Evolutionary conservation across 2,113 vertebrate genomes (phyloP).

Genomic region (Gnathonemus echidnorhynchus): DNA sequence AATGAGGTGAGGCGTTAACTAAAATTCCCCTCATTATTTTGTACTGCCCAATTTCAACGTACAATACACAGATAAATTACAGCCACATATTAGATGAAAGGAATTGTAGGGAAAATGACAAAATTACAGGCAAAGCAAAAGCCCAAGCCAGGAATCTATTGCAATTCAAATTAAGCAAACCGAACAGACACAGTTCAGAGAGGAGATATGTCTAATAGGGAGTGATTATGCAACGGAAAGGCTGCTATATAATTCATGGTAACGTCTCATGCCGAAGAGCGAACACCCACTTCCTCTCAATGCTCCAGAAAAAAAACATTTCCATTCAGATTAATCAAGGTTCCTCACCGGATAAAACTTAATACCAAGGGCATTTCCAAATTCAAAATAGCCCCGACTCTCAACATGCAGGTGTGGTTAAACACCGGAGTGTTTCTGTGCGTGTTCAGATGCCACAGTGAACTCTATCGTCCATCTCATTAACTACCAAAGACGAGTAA

Average conservation of each 20-base stretch:
- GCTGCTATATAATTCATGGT: neutral
- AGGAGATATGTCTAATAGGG: neutral
- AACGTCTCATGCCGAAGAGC: neutral
- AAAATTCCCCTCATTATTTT: neutral
- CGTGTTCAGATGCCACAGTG: neutral
- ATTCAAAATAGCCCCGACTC: neutral
- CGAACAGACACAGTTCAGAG: neutral
- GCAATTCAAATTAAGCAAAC: conserved; percentile 3
- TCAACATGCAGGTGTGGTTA: neutral
- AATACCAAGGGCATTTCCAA: neutral
- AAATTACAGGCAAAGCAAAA: neutral
- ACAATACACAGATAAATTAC: neutral
- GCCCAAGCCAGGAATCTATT: neutral
- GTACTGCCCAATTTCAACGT: neutral
- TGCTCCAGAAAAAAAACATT: neutral
- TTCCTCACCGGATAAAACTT: neutral
- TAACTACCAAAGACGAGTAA: neutral
- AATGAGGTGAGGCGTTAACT: neutral
- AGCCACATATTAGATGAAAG: neutral
- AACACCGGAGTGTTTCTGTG: neutral
- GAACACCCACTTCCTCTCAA: neutral
- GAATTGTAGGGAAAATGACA: neutral
- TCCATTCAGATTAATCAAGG: neutral
- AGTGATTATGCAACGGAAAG: neutral
- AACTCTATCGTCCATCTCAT: neutral